Evolutionary conservation across 2,797 vertebrate genomes (phyloP).

Genomic region (Falco columbarius): DNA sequence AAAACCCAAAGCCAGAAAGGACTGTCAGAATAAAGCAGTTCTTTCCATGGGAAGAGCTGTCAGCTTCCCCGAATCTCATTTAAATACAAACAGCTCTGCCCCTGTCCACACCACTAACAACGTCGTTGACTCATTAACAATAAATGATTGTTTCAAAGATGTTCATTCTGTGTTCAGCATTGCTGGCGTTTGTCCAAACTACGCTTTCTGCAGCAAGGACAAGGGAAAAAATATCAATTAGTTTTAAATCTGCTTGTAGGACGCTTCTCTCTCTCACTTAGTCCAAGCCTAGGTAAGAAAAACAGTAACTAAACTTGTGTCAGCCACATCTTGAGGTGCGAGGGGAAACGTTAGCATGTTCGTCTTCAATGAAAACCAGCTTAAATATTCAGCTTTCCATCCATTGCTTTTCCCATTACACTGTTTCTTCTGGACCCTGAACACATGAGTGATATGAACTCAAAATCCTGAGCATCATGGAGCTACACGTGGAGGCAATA

Average conservation of each 20-base stretch:
- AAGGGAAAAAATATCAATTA: not conserved
- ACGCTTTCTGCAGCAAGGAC: not conserved
- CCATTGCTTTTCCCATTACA: constrained; percentile 12
- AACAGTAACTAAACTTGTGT: not conserved
- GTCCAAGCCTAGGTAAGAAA: not conserved
- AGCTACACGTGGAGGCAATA: not conserved
- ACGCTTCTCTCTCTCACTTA: not conserved
- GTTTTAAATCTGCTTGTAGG: not conserved
- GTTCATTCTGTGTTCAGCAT: not conserved
- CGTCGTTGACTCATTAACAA: not conserved
- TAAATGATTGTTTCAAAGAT: not conserved
- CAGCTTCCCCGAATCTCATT: not conserved
- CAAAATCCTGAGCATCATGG: not conserved
- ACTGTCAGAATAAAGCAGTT: not conserved
- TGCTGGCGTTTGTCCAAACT: not conserved
- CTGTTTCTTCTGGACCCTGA: constrained; percentile 41
- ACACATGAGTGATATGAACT: constrained; percentile 31
- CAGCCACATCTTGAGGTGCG: not conserved
- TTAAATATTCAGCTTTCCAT: constrained; percentile 27
- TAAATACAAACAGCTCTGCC: not conserved
- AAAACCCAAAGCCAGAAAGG: not conserved
- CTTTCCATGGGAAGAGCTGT: not conserved
- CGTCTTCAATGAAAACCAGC: constrained; percentile 3
- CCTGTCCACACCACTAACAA: not conserved
- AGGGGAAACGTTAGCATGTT: not conserved